These are phyloP conservation scores for Acanthopleura granulata DNA, from an alignment of 2,888 invertebrate species.

Conservation along the genomic window DNA sequence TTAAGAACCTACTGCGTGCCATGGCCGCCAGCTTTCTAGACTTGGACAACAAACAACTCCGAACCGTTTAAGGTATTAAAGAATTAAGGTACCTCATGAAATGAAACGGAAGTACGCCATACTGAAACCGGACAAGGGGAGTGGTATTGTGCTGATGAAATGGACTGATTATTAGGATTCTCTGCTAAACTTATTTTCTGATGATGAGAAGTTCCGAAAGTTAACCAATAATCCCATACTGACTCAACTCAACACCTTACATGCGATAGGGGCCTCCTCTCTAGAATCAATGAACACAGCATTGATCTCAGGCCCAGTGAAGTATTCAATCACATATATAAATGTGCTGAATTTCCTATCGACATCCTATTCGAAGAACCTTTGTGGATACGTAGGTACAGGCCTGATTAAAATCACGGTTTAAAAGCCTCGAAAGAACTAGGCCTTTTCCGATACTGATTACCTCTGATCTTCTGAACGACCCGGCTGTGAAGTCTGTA, in stretches of 20 bases:
- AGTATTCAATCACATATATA: too few species aligned
- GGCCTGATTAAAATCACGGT: too few species aligned
- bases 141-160: constrained; percentile 6
- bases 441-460: too few species aligned
- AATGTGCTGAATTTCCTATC: too few species aligned
- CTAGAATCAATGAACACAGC: too few species aligned
- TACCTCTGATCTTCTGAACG: too few species aligned
- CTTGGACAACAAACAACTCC: neutral
- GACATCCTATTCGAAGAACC: too few species aligned
- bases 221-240: neutral
- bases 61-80: neutral
- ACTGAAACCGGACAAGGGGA: constrained; percentile 6
- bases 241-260: neutral
- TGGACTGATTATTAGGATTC: neutral
- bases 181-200: neutral
- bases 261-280: too few species aligned
- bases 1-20: neutral
- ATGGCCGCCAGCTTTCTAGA: neutral
- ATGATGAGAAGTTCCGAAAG: constrained; percentile 7
- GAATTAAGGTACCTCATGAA: neutral
- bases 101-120: neutral
- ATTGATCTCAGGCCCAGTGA: too few species aligned
- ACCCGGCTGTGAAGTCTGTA: too few species aligned
- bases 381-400: too few species aligned
- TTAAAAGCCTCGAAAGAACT: too few species aligned